Evolutionary conservation across 2,797 vertebrate species (phyloP).

Genomic region (Sebastes ruberrimus): DNA sequence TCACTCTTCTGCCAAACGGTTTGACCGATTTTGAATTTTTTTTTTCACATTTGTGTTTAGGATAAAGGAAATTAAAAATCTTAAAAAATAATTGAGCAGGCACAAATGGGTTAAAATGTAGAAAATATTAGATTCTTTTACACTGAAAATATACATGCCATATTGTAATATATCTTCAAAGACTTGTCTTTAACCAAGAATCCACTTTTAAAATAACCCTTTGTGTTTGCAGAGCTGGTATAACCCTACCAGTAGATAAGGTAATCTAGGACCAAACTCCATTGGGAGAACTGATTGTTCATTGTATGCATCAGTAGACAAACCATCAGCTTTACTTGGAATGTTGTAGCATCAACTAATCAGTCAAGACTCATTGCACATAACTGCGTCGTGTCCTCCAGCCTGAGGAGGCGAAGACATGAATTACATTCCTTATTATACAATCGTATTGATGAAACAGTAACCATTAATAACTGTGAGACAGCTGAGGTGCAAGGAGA

Average conservation of each 20-base stretch:
- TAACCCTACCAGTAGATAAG: not conserved
- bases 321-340: conserved; percentile 54
- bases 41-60: too few relatives aligned
- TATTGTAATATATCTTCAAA: conserved; percentile 1
- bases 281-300: conserved; percentile 10
- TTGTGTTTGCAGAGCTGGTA: not conserved
- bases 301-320: conserved; percentile 3
- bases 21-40: too few relatives aligned
- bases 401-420: conserved; percentile 33
- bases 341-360: conserved; percentile 58
- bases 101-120: not conserved
- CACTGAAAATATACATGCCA: not conserved
- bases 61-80: too few relatives aligned
- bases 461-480: conserved; percentile 38
- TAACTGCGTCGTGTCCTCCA: conserved; percentile 38
- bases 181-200: conserved; percentile 2
- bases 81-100: too few relatives aligned
- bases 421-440: conserved; percentile 47
- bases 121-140: not conserved
- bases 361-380: conserved; percentile 49
- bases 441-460: conserved; percentile 33
- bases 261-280: not conserved
- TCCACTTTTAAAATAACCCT: conserved; percentile 1
- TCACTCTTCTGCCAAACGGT: too few relatives aligned
- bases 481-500: conserved; percentile 62